Percentiles rank a stretch among this genome's conserved stretches.
These are phyloP conservation scores for Pyrrhia umbra DNA, from an alignment of 2,888 invertebrate species.

Conservation along the genomic window DNA sequence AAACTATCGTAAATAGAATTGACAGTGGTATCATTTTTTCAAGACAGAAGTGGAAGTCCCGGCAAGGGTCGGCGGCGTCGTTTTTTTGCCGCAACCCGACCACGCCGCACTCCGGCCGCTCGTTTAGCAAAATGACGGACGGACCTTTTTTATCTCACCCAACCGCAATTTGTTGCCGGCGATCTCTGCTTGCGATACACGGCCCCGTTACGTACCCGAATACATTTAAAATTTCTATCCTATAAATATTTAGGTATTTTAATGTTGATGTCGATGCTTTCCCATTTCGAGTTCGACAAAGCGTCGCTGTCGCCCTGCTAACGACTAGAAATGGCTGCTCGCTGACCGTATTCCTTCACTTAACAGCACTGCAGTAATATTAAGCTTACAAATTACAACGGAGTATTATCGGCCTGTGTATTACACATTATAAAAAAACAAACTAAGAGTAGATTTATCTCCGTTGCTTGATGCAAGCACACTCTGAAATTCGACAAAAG, in stretches of 20 bases:
- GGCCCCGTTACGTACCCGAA: constrained; percentile 72
- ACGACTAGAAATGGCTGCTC: constrained; percentile 16
- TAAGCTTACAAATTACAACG: constrained; percentile 13
- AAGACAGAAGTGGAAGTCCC: constrained; percentile 69
- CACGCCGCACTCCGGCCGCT: constrained; percentile 76
- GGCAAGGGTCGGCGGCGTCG: constrained; percentile 72
- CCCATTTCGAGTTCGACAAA: constrained; percentile 63
- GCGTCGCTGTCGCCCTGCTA: constrained; percentile 38
- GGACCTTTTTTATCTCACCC: constrained; percentile 88
- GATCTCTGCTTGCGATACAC: constrained; percentile 85
- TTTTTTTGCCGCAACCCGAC: constrained; percentile 78
- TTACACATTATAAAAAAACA: constrained; percentile 33
- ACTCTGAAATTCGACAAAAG: constrained; percentile 40
- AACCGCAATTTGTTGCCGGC: constrained; percentile 88
- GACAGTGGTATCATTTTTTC: constrained; percentile 81
- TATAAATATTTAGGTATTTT: constrained; percentile 79
- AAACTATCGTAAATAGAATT: constrained; percentile 78
- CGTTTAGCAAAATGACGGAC: constrained; percentile 89
- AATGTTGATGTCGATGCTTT: constrained; percentile 72
- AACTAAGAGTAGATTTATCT: constrained; percentile 34
- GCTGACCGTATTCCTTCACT: constrained; percentile 24
- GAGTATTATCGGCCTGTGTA: constrained; percentile 29
- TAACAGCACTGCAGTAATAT: constrained; percentile 16
- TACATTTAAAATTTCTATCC: constrained; percentile 82
- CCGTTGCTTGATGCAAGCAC: constrained; percentile 31